Percentiles rank a stretch among this genome's conserved stretches.
phyloP scores from a whole-genome alignment of 35 echinoderm and acorn worm species.

The Apostichopus parvimensis region DNA sequence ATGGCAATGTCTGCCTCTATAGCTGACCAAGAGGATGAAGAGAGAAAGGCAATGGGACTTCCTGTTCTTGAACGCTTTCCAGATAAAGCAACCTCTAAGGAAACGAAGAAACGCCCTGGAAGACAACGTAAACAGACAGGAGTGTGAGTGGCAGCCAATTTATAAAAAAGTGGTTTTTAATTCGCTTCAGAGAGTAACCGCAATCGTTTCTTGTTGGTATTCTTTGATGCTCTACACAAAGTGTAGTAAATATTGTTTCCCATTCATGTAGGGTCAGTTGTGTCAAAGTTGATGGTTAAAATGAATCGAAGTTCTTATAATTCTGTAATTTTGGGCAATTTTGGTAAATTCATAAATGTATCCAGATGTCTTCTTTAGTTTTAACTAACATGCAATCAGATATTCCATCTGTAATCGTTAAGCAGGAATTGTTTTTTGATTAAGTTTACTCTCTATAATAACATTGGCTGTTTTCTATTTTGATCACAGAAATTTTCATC shows the following conservation, averaged over 20 bases:
- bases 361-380: too few relatives aligned
- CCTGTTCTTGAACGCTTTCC: background rate
- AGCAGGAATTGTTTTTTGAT: too few relatives aligned
- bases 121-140: background rate
- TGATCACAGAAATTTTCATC: background rate
- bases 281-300: too few relatives aligned
- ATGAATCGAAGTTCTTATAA: too few relatives aligned
- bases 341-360: too few relatives aligned
- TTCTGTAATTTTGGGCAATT: too few relatives aligned
- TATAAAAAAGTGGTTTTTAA: background rate
- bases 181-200: background rate
- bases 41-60: constrained; percentile 1
- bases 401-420: too few relatives aligned
- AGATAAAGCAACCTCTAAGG: background rate
- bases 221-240: too few relatives aligned
- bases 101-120: background rate
- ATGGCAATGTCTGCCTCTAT: constrained; percentile 43
- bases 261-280: background rate
- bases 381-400: too few relatives aligned
- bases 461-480: too few relatives aligned
- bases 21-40: constrained; percentile 28
- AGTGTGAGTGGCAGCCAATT: background rate
- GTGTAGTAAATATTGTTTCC: too few relatives aligned
- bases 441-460: too few relatives aligned
- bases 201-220: background rate